Conservation (phyloP, 2,888 invertebrate species). For the Phlogophora meticulosa region DNA sequence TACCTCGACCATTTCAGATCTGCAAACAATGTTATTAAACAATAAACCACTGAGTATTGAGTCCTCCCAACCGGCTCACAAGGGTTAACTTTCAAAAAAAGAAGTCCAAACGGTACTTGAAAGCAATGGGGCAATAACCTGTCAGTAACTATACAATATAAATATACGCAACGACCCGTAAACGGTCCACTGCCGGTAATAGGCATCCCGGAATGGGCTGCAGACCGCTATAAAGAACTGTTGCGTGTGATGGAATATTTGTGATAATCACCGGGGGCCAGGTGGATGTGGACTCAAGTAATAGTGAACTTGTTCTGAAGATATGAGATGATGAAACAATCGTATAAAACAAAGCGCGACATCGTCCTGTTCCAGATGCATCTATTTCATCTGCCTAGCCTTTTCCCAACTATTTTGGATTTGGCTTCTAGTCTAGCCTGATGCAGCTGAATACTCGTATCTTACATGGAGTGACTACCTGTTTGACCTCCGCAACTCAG, state of each 20-base stretch:
- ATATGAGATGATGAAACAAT: too few species aligned
- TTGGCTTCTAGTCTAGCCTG: too few species aligned
- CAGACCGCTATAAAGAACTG: constrained; percentile 57
- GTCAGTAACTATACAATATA: constrained; percentile 57
- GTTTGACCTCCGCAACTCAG: too few species aligned
- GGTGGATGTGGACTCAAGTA: constrained; percentile 22
- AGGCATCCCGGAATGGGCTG: constrained; percentile 39
- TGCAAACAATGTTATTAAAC: constrained; percentile 5
- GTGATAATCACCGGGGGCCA: constrained; percentile 35
- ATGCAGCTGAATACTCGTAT: too few species aligned
- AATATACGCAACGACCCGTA: constrained; percentile 50
- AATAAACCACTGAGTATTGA: constrained; percentile 39
- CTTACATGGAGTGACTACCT: too few species aligned
- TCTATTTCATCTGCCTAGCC: too few species aligned
- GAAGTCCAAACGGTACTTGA: constrained; percentile 34
- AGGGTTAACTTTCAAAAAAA: constrained; percentile 42
- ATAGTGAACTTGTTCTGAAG: constrained; percentile 2
- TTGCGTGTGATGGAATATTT: constrained; percentile 51
- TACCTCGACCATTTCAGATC: background rate
- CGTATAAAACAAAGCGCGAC: too few species aligned
- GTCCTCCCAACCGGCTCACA: constrained; percentile 18
- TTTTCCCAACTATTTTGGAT: too few species aligned
- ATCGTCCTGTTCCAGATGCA: too few species aligned
- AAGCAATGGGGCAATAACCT: constrained; percentile 46
- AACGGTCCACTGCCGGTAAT: constrained; percentile 49